Evolutionary conservation across 2,888 invertebrate genomes (phyloP).

Genomic region (Diachrysia chrysitis): DNA sequence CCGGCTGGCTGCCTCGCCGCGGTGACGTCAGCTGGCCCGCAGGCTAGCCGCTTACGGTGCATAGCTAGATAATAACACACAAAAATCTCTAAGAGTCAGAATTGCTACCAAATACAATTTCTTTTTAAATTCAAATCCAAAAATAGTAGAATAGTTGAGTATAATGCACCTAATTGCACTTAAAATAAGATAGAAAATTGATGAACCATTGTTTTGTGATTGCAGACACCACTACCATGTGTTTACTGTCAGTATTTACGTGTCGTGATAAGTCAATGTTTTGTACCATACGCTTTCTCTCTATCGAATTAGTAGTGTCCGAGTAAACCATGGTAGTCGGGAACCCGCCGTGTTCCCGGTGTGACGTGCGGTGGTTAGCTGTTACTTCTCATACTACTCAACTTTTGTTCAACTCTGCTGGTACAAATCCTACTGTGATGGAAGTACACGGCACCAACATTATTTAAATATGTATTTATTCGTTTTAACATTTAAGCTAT

Average conservation of each 20-base stretch:
- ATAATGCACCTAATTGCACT: conserved; percentile 76
- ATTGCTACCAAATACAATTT: conserved; percentile 72
- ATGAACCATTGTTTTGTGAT: conserved; percentile 58
- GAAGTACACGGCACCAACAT: conserved; percentile 64
- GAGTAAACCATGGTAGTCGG: conserved; percentile 63
- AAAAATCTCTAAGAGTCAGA: conserved; percentile 52
- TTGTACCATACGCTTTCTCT: conserved; percentile 62
- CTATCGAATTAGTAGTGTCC: conserved; percentile 56
- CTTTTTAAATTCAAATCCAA: conserved; percentile 66
- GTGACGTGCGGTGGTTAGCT: conserved; percentile 51
- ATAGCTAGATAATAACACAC: conserved; percentile 67
- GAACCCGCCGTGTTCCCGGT: conserved; percentile 58
- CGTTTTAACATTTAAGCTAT: conserved; percentile 62
- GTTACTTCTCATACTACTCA: conserved; percentile 63
- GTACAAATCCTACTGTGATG: conserved; percentile 62
- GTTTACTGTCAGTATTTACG: conserved; percentile 57
- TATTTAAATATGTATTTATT: conserved; percentile 64
- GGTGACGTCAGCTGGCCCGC: conserved; percentile 17
- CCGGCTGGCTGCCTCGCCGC: conserved; percentile 39
- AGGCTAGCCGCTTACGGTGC: conserved; percentile 63
- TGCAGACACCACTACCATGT: conserved; percentile 57
- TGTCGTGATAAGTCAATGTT: conserved; percentile 53
- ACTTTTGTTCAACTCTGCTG: conserved; percentile 60
- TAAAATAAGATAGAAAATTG: conserved; percentile 71
- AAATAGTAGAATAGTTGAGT: conserved; percentile 72